Percentiles rank a stretch among this genome's conserved stretches.
Conservation (phyloP, 1,140 invertebrate species). For the Lepeophtheirus salmonis region DNA sequence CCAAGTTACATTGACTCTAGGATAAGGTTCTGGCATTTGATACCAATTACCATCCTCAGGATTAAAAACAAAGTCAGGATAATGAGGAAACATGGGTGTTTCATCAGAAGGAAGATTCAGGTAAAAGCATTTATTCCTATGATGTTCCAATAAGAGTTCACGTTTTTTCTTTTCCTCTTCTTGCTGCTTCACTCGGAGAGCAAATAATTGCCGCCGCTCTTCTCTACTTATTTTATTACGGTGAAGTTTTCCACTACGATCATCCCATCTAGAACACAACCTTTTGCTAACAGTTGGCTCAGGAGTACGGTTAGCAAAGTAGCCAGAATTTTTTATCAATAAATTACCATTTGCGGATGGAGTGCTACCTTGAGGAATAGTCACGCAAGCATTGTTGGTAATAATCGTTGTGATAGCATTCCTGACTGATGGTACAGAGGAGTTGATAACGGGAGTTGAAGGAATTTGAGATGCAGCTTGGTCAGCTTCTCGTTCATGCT, state of each 20-base stretch:
- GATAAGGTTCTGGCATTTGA: not conserved
- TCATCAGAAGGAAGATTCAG: not conserved
- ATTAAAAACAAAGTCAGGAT: not conserved
- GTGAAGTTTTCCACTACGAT: slow-evolving; percentile 13
- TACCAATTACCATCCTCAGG: slow-evolving; percentile 1
- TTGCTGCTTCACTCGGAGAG: slow-evolving; percentile 45
- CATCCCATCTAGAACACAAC: not conserved
- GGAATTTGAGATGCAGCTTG: slow-evolving; percentile 17
- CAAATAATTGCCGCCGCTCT: slow-evolving; percentile 52
- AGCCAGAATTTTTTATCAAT: not conserved
- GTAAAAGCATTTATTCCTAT: slow-evolving; percentile 11
- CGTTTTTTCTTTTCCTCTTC: slow-evolving; percentile 27
- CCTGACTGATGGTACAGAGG: no score
- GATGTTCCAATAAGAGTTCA: not conserved
- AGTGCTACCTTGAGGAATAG: slow-evolving; percentile 1
- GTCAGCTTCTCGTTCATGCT: slow-evolving; percentile 69
- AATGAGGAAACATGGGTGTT: slow-evolving; percentile 13
- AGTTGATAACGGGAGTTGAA: no score
- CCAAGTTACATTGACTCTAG: not conserved
- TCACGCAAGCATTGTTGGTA: not conserved
- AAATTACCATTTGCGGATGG: slow-evolving; percentile 8
- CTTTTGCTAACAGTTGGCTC: not conserved
- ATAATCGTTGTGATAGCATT: no score
- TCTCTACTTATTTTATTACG: slow-evolving; percentile 41
- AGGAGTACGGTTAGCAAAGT: not conserved